phyloP scores from a whole-genome alignment of 1,140 invertebrate species.

The Vanessa tameamea region DNA sequence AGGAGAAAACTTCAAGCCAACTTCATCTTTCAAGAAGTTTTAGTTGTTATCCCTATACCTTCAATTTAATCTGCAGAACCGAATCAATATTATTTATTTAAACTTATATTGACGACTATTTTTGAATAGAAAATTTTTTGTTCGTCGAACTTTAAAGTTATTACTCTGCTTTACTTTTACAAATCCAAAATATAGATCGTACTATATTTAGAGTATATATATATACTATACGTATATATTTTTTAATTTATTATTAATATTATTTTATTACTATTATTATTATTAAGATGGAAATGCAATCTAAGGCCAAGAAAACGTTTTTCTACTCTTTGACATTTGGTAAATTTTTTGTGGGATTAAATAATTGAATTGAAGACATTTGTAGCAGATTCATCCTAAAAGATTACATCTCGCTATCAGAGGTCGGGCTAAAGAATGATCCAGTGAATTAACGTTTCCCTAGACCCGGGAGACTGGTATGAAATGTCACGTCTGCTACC shows the following conservation, averaged over 20 bases:
- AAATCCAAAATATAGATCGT: too few relatives aligned
- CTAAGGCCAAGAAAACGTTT: background rate
- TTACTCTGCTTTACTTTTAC: too few relatives aligned
- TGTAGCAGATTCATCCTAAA: background rate
- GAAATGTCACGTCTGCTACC: constrained; percentile 11
- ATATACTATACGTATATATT: too few relatives aligned
- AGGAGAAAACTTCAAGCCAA: constrained; percentile 30
- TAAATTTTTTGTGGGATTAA: constrained; percentile 1
- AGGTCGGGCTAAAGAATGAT: constrained; percentile 12
- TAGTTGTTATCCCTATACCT: constrained; percentile 2
- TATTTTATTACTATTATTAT: too few relatives aligned
- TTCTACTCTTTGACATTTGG: background rate
- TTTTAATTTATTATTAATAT: too few relatives aligned
- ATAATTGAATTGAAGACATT: constrained; percentile 4
- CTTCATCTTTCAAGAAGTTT: constrained; percentile 7
- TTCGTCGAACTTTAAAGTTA: too few relatives aligned
- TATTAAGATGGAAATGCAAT: background rate
- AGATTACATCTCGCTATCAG: constrained; percentile 6
- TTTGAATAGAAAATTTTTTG: too few relatives aligned
- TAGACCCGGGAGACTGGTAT: constrained; percentile 13
- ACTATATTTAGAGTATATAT: too few relatives aligned
- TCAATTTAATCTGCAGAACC: background rate
- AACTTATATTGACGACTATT: too few relatives aligned
- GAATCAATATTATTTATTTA: background rate
- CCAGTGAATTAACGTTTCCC: constrained; percentile 8